Evolutionary conservation across 2,888 invertebrate genomes (phyloP), one percentile per base, ranked within the genome.

Genomic region (Gymnoscelis rufifasciata): DNA sequence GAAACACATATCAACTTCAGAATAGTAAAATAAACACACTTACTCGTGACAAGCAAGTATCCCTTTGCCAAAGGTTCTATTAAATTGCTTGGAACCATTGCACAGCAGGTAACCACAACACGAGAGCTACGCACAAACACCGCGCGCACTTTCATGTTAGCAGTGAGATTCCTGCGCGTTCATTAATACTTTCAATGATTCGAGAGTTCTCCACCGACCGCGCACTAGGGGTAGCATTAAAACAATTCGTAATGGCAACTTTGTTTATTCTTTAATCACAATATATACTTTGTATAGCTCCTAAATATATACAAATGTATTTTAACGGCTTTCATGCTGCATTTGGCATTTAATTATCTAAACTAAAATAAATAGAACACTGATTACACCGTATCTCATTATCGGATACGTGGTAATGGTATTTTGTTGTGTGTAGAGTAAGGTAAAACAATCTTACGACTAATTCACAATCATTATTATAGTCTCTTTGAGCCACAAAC

Each of bases 31-130:
- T 15, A 7, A 19, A 19, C 19, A 10, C 23, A 61, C 61, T 62
- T 36, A 64, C 62, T 64, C 14, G 61, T 44, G 36, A 63, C 36
- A 7, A 60, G 43, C 35, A 63, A 43, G 39, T 57, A 51, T 37
- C 56, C 43, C 40, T 52, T 55, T 2, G 52, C 56, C 19, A 59
- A 43, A 6, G 57, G 50, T 38, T 50, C 47, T 5, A 52, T 33
- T 23, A 43, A 37, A 35, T 47, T 48, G 12, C 13, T 50, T 29
- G 47, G 42, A 1, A 55, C 41, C 54, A 57, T 57, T 42, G 37
- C 42, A 36, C 15, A 7, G 24, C 6, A 11, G 1, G 13, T 7
- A 4, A 13, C 28, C 23, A 28, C 13, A 12, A 14, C 11, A 27
- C 13, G 13, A 19, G 6, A 43, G 15, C 10, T 13, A 31, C 26